A percentile compares a stretch with the other conserved stretches of the same genome.
phyloP scores from a whole-genome alignment of 2,113 vertebrate species.

The Silurus meridionalis region DNA sequence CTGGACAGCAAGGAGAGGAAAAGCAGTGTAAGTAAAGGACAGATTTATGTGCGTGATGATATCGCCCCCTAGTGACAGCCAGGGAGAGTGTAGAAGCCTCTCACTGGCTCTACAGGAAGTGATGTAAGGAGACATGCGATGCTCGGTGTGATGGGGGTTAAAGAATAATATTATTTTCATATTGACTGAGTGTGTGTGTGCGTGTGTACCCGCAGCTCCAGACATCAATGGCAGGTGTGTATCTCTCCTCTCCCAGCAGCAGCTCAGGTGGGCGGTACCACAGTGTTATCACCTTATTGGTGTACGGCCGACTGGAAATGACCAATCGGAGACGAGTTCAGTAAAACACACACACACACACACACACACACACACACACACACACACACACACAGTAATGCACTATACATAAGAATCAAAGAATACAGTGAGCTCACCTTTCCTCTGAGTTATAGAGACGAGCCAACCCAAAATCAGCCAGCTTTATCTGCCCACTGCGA shows the following conservation, averaged over 20 bases:
- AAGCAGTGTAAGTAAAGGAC: neutral
- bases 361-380: neutral
- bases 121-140: no score
- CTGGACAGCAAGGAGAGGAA: constrained; percentile 61
- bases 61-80: neutral
- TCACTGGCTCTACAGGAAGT: no score
- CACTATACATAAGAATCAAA: neutral
- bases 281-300: constrained; percentile 98
- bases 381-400: neutral
- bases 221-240: constrained; percentile 96
- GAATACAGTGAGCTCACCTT: constrained; percentile 1
- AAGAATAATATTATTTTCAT: no score
- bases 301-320: constrained; percentile 89
- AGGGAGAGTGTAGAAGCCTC: neutral
- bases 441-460: constrained; percentile 42
- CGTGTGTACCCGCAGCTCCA: constrained; percentile 92
- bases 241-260: constrained; percentile 93
- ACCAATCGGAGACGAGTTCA: neutral
- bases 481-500: constrained; percentile 91
- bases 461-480: constrained; percentile 60
- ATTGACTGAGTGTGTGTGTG: neutral
- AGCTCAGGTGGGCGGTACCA: constrained; percentile 98
- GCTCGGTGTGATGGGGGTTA: no score
- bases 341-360: neutral
- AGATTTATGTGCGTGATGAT: neutral